Conservation (phyloP, 2,113 vertebrate genomes). For the Thryonomys swinderianus region DNA sequence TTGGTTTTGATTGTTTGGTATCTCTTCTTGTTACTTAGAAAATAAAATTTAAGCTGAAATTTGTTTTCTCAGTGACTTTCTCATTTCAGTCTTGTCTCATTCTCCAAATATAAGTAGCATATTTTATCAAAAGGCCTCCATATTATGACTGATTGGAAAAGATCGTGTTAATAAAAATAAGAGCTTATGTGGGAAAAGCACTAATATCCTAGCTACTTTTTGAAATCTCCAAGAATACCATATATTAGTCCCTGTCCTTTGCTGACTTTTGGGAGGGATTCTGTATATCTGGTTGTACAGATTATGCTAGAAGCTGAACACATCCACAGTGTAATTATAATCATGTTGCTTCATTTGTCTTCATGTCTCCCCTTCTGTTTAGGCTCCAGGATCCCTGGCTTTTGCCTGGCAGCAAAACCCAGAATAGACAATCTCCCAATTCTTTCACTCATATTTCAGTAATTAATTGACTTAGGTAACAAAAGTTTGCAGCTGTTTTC, state of each 20-base stretch:
- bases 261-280: background rate
- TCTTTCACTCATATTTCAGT: constrained; percentile 26
- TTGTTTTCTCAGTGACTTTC: background rate
- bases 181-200: background rate
- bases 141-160: background rate
- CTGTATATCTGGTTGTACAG: background rate
- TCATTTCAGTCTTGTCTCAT: background rate
- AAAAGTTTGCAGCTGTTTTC: constrained; percentile 38
- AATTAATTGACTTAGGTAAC: constrained; percentile 68
- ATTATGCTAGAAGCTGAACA: constrained; percentile 1
- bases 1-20: background rate
- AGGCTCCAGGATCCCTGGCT: background rate
- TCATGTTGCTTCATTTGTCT: constrained; percentile 17
- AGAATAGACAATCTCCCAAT: constrained; percentile 44
- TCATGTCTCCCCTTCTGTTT: constrained; percentile 11
- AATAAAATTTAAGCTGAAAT: background rate
- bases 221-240: background rate
- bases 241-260: background rate
- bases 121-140: background rate
- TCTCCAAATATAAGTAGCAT: background rate
- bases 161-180: background rate
- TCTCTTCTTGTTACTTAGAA: background rate
- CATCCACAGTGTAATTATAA: constrained; percentile 36
- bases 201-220: background rate
- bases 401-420: constrained; percentile 50